These are phyloP conservation scores for Premnoplex brunnescens DNA, from an alignment of 2,797 vertebrate genomes.

Conservation along the genomic window DNA sequence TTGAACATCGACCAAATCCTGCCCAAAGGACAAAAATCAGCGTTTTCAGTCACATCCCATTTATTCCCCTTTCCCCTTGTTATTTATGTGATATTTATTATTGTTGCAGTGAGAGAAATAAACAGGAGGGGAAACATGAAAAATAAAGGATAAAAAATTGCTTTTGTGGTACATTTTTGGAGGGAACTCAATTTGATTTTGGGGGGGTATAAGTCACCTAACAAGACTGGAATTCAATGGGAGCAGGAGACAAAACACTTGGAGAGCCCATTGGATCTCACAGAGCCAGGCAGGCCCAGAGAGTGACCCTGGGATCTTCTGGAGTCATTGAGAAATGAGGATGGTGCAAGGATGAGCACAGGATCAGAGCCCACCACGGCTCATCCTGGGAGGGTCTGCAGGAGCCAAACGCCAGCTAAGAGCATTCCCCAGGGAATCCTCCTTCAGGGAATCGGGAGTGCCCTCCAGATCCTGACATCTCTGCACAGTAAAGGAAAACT, in stretches of 20 bases:
- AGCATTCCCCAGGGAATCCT: background rate
- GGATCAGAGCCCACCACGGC: background rate
- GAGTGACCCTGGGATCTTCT: background rate
- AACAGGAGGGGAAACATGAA: background rate
- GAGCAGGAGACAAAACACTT: background rate
- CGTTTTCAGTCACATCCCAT: background rate
- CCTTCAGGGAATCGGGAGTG: no score
- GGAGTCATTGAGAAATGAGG: background rate
- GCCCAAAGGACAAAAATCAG: background rate
- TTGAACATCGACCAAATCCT: rapidly evolving
- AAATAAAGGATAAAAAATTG: background rate
- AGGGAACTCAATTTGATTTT: background rate
- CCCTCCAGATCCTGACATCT: background rate
- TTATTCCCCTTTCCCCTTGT: background rate
- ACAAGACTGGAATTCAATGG: background rate
- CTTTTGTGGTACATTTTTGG: background rate
- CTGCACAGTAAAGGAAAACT: background rate
- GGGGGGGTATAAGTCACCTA: background rate
- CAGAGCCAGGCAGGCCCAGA: background rate
- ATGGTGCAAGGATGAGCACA: background rate
- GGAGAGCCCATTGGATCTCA: background rate
- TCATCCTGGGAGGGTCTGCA: background rate
- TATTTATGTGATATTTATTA: background rate
- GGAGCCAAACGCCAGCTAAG: background rate
- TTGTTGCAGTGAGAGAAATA: background rate